A percentile compares a stretch with the other conserved stretches of the same genome.
phyloP scores from a whole-genome alignment of 1,140 invertebrate species.

The Nylanderia fulva region DNA sequence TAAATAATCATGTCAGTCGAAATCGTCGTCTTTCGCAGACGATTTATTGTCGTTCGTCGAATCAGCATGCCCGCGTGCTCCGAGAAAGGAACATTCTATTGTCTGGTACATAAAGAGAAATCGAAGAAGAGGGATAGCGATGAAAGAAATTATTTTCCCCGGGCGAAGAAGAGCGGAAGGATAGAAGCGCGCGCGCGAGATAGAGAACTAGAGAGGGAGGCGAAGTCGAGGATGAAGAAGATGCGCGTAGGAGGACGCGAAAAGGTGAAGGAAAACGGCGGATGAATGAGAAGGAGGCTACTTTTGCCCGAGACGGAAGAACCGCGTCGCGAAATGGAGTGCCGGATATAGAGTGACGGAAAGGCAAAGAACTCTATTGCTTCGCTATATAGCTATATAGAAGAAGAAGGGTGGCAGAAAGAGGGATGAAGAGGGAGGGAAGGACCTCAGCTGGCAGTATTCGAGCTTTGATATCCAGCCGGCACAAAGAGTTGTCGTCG shows the following conservation, averaged over 20 bases:
- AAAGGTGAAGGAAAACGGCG: constrained; percentile 50
- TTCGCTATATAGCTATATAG: too few relatives aligned
- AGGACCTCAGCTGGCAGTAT: constrained; percentile 1
- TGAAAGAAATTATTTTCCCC: constrained; percentile 67
- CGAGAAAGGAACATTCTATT: constrained; percentile 55
- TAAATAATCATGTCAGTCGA: constrained; percentile 28
- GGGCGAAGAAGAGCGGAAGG: neutral
- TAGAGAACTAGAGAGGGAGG: constrained; percentile 46
- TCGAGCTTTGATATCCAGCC: constrained; percentile 71
- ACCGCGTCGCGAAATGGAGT: constrained; percentile 64
- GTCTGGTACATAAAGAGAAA: constrained; percentile 61
- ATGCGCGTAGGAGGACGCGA: neutral
- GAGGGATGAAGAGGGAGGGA: neutral
- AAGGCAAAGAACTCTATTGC: constrained; percentile 71
- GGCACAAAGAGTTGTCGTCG: constrained; percentile 70
- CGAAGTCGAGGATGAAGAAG: constrained; percentile 26
- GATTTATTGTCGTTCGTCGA: constrained; percentile 62
- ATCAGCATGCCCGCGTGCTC: constrained; percentile 23
- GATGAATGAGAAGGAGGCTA: constrained; percentile 59
- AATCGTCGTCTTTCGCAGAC: constrained; percentile 53
- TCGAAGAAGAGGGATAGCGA: constrained; percentile 55
- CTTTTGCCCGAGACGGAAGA: constrained; percentile 65
- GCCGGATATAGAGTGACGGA: constrained; percentile 72
- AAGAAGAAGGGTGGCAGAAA: neutral
- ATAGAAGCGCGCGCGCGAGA: constrained; percentile 35